Percentiles rank a stretch among this genome's conserved stretches.
Evolutionary conservation across 2,888 invertebrate genomes (phyloP).

Genomic region (Archips xylosteana): DNA sequence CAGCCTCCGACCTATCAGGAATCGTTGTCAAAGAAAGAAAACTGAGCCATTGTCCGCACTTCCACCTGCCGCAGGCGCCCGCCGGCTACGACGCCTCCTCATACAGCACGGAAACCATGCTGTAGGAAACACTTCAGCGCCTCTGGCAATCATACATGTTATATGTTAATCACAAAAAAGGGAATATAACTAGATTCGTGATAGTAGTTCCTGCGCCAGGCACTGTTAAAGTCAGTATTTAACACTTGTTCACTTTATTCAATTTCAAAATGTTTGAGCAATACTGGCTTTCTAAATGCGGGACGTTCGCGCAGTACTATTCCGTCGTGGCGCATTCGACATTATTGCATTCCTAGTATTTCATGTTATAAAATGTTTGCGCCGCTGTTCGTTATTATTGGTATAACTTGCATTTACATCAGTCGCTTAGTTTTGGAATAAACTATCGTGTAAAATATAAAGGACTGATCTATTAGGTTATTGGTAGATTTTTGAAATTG

Average conservation of each 20-base stretch:
- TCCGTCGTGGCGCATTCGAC: background rate
- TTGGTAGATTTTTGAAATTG: background rate
- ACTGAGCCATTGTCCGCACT: slow-evolving; percentile 86
- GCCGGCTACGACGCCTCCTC: slow-evolving; percentile 7
- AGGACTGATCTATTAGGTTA: slow-evolving; percentile 4
- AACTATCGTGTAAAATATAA: background rate
- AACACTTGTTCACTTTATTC: background rate
- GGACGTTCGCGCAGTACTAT: background rate
- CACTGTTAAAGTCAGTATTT: background rate
- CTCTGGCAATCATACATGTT: background rate
- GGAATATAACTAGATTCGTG: background rate
- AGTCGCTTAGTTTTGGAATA: slow-evolving; percentile 2
- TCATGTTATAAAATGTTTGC: background rate
- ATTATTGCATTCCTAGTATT: slow-evolving; percentile 7
- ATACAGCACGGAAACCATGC: slow-evolving; percentile 26
- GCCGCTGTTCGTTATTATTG: background rate
- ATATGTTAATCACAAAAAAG: background rate
- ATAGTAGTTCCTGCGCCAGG: background rate
- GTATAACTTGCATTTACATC: background rate
- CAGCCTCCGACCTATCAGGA: slow-evolving; percentile 93
- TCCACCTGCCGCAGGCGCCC: slow-evolving; percentile 56
- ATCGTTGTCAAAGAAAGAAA: slow-evolving; percentile 90
- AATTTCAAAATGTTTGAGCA: background rate
- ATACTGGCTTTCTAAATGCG: background rate
- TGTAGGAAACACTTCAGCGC: slow-evolving; percentile 2